Conservation (phyloP, 2,797 vertebrate genomes). For the Alcedo atthis region DNA sequence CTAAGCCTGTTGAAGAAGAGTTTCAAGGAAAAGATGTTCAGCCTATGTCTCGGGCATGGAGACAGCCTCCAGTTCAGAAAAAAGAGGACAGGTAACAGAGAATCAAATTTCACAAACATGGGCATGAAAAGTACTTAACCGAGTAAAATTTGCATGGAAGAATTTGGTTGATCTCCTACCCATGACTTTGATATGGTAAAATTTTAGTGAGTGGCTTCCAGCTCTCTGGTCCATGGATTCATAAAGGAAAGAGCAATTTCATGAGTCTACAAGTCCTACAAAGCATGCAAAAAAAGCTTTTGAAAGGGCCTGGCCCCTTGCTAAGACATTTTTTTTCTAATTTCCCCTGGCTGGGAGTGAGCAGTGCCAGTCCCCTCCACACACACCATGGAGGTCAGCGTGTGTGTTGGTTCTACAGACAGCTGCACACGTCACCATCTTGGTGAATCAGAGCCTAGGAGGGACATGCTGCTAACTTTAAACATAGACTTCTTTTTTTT, state of each 20-base stretch:
- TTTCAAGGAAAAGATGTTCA: not conserved
- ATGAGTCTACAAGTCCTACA: not conserved
- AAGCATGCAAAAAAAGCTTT: fast-evolving
- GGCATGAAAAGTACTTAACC: not conserved
- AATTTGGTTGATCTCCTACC: not conserved
- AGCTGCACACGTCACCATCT: not conserved
- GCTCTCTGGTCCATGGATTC: not conserved
- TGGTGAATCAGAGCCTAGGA: not conserved
- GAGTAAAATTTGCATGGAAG: not conserved
- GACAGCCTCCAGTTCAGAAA: not conserved
- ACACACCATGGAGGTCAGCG: fast-evolving
- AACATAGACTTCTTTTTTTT: not conserved
- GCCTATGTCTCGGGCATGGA: not conserved
- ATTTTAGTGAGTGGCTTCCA: not conserved
- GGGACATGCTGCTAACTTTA: not conserved
- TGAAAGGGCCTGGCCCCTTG: fast-evolving
- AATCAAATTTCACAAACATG: not conserved
- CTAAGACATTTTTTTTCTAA: not conserved
- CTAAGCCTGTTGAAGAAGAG: not conserved
- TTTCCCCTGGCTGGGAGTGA: not conserved
- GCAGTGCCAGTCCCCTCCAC: not conserved
- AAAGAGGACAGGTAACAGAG: not conserved
- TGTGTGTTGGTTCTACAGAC: not conserved
- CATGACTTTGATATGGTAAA: not conserved
- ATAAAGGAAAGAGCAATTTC: not conserved